A percentile compares a stretch with the other conserved stretches of the same genome.
Evolutionary conservation across 2,888 invertebrate genomes (phyloP).

Genomic region (Aporophyla nigra): DNA sequence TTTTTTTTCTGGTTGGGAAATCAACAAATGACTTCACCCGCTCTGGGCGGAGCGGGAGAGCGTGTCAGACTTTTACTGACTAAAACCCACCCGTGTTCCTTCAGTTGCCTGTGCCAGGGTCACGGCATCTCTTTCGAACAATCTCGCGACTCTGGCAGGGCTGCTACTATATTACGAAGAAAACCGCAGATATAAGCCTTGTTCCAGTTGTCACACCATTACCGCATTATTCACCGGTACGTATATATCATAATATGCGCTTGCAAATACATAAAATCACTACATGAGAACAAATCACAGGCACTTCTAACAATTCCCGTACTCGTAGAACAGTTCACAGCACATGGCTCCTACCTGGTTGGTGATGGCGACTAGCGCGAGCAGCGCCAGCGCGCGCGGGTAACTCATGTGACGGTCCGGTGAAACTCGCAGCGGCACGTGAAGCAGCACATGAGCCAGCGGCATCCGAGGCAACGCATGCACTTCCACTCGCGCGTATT

Average conservation of each 20-base stretch:
- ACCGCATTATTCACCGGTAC: neutral
- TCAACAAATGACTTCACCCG: no score
- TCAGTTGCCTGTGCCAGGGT: no score
- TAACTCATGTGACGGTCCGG: conserved; percentile 52
- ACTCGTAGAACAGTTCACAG: conserved; percentile 1
- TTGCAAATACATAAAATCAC: conserved; percentile 4
- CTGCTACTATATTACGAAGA: neutral
- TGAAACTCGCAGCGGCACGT: conserved; percentile 73
- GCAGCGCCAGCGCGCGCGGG: conserved; percentile 58
- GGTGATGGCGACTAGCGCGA: conserved; percentile 66
- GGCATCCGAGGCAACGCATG: conserved; percentile 71
- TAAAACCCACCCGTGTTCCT: no score
- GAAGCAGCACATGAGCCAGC: conserved; percentile 77
- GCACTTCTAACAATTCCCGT: neutral
- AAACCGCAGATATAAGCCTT: neutral
- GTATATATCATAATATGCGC: neutral
- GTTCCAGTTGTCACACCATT: neutral
- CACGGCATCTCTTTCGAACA: no score
- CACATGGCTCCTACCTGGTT: conserved; percentile 47
- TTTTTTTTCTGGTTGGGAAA: no score
- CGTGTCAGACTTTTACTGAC: no score
- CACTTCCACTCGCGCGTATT: conserved; percentile 79
- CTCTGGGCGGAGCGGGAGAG: no score
- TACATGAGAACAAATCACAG: conserved; percentile 20
- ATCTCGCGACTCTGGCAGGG: no score